Evolutionary conservation across 2,113 vertebrate genomes (phyloP), one percentile per base, ranked within the genome.

Genomic region (Tricholaema leucomelas): DNA sequence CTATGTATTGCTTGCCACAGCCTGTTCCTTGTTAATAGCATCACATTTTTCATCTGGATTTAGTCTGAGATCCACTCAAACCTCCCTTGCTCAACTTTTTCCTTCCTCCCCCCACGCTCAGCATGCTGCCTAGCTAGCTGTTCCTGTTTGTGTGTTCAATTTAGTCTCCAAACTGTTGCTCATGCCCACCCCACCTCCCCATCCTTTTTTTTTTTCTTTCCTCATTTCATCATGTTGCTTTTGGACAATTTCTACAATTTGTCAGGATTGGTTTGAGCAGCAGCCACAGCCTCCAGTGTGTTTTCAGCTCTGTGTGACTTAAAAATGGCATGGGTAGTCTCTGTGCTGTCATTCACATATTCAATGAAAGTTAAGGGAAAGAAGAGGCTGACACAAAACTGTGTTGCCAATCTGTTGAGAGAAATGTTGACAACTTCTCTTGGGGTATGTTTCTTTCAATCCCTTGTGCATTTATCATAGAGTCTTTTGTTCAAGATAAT

Each of bases 41-140:
- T 91, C 35, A 72, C 10, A 76, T 87, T 92, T 91, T 95, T 89
- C 75, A 91, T 75, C 59, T 81, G 78, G 66, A 50, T 61, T 91
- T 89, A 76, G 81, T 88, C 71, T 93, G 77, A 52, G 27, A 72
- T 64, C 44, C n/a, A 33, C 21, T 81, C 31, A 50, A 70, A 63
- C 42, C 17, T 88, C 24, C 27, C 19, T 79, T n/a, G 30, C 38
- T 78, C 42, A 40, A 35, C 16, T 3, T 72, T 4, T 42, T 79
- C 58, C 40, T 4, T 38, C 78, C 33, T 86, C 48, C 80, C 35
- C 56, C 54, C 81, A 48, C 83, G 35, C 55, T 48, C 81, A 88
- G 5, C 48, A 44, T 44, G 16, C 50, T 92, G 21, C 48, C 78
- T 63, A 15, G 16, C 25, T 84, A 81, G 77, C 92, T 93, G 55